Evolutionary conservation across 1,140 invertebrate genomes (phyloP).

Genomic region (Drosophila ficusphila): DNA sequence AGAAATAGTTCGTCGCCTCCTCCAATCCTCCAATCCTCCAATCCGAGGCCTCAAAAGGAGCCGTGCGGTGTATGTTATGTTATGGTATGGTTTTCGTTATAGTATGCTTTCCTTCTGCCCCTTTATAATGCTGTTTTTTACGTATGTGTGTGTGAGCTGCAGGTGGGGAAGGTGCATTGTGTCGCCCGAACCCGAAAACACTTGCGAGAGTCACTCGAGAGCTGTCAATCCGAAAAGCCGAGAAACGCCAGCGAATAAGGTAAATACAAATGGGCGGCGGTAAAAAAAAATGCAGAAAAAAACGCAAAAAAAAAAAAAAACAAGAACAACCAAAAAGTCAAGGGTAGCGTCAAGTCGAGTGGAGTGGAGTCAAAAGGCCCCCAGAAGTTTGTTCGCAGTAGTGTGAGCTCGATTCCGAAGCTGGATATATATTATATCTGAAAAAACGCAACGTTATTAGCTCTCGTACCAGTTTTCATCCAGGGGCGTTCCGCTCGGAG

Average conservation of each 20-base stretch:
- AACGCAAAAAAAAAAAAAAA: not conserved
- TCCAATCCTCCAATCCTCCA: conserved; percentile 35
- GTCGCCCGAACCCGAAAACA: conserved; percentile 63
- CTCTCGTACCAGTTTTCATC: conserved; percentile 41
- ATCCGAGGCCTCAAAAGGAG: conserved; percentile 14
- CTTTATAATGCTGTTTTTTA: no score
- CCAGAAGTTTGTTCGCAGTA: not conserved
- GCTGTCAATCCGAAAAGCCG: conserved; percentile 59
- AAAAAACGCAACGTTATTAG: conserved; percentile 48
- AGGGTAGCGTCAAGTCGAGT: conserved; percentile 19
- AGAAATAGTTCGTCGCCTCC: conserved; percentile 76
- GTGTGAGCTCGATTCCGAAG: conserved; percentile 1
- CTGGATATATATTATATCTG: no score
- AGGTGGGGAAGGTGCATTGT: conserved; percentile 40
- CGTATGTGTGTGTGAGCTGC: not conserved
- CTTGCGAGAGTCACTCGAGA: conserved; percentile 66
- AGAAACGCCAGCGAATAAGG: conserved; percentile 13
- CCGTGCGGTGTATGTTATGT: conserved; percentile 5
- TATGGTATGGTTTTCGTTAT: not conserved
- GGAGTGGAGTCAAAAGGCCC: not conserved
- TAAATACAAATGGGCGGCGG: conserved; percentile 27
- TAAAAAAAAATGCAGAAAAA: not conserved
- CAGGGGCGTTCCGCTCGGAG: conserved; percentile 50
- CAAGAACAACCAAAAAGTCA: conserved; percentile 9
- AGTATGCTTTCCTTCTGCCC: no score